Conservation (phyloP, 2,888 invertebrate species). For the Petrolisthes manimaculis region DNA sequence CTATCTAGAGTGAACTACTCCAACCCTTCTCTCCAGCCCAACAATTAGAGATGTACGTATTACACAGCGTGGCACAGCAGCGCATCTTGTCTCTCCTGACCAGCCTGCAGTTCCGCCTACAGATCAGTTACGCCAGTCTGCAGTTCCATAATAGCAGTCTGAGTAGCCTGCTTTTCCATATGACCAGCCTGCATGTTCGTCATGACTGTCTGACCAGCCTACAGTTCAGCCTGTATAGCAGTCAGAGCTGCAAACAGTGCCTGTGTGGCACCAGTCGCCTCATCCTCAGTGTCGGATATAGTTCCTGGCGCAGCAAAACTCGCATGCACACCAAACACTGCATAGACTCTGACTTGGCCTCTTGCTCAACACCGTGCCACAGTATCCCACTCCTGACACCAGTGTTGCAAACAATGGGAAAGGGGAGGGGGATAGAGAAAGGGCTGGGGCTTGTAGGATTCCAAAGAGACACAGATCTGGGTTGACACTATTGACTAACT, state of each 20-base stretch:
- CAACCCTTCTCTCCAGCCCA: conserved; percentile 1
- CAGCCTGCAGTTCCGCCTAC: not conserved
- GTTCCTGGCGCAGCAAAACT: not conserved
- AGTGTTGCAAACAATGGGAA: not conserved
- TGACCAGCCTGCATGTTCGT: too few relatives aligned
- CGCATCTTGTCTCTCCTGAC: not conserved
- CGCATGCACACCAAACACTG: not conserved
- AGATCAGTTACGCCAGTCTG: too few relatives aligned
- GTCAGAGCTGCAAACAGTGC: not conserved
- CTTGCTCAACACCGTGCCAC: not conserved
- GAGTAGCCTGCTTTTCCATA: too few relatives aligned
- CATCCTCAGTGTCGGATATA: not conserved
- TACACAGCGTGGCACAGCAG: not conserved
- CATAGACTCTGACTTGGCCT: not conserved
- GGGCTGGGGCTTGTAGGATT: too few relatives aligned
- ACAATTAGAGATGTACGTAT: not conserved
- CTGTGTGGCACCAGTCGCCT: too few relatives aligned
- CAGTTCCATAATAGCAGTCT: too few relatives aligned
- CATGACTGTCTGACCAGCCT: not conserved
- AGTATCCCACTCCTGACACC: conserved; percentile 2
- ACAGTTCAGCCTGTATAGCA: not conserved
- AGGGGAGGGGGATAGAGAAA: too few relatives aligned
- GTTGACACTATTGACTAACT: too few relatives aligned
- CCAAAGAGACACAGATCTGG: too few relatives aligned
- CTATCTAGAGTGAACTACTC: not conserved